Conservation (phyloP, 2,888 invertebrate species). For the Sturmia bella region DNA sequence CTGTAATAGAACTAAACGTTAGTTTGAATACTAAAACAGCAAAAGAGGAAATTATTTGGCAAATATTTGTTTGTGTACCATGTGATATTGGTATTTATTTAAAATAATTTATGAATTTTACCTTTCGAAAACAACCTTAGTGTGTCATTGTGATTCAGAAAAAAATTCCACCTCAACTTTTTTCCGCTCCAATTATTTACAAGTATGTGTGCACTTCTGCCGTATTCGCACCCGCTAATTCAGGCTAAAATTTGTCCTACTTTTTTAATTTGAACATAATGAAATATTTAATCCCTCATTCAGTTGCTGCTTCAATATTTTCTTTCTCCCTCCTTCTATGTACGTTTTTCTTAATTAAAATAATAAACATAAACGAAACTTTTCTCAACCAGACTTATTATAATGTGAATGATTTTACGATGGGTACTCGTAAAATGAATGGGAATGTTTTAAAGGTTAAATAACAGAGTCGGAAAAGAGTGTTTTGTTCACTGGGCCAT, state of each 20-base stretch:
- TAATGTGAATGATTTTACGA: conserved; percentile 33
- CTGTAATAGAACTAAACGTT: too few relatives aligned
- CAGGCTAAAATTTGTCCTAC: conserved; percentile 9
- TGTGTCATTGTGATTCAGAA: background rate
- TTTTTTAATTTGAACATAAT: conserved; percentile 14
- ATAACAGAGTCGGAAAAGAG: background rate
- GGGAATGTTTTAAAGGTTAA: conserved; percentile 10
- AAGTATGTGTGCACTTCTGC: conserved; percentile 13
- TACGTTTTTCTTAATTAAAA: conserved; percentile 49
- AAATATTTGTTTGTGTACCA: too few relatives aligned
- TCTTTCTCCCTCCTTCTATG: background rate
- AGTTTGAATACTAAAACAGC: too few relatives aligned
- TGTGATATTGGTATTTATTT: background rate
- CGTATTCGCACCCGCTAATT: conserved; percentile 18
- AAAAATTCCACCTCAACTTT: background rate
- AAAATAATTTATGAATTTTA: background rate
- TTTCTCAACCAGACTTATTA: conserved; percentile 19
- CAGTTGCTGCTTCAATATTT: background rate
- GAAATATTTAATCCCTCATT: conserved; percentile 29
- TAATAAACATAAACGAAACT: conserved; percentile 39
- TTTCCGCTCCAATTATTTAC: background rate
- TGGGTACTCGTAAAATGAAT: background rate
- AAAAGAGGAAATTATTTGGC: too few relatives aligned
- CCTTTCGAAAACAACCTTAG: too few relatives aligned
- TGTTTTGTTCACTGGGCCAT: background rate